Conservation (phyloP, 1,140 invertebrate genomes). For the Drosophila busckii region DNA sequence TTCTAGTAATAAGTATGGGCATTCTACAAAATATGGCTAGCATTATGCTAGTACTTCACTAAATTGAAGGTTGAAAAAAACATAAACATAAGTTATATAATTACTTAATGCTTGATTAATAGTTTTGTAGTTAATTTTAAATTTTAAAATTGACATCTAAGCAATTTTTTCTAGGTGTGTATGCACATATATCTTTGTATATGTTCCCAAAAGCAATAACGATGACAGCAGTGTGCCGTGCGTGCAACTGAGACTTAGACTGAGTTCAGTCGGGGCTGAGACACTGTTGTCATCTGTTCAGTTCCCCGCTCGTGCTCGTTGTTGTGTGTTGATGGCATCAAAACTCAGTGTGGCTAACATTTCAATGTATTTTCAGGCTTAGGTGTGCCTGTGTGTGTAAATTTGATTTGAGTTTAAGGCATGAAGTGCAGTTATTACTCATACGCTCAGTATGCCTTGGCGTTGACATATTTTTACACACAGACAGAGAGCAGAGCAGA, state of each 20-base stretch:
- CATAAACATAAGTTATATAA: too few relatives aligned
- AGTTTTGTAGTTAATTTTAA: too few relatives aligned
- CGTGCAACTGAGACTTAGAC: slow-evolving; percentile 9
- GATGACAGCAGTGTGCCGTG: slow-evolving; percentile 52
- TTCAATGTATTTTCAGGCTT: slow-evolving; percentile 72
- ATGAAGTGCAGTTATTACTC: slow-evolving; percentile 50
- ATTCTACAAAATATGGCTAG: too few relatives aligned
- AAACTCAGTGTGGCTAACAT: slow-evolving; percentile 56
- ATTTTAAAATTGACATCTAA: too few relatives aligned
- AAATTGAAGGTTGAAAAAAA: too few relatives aligned
- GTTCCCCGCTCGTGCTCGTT: not conserved
- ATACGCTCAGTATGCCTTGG: slow-evolving; percentile 48
- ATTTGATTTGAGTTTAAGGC: slow-evolving; percentile 62
- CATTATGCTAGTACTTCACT: too few relatives aligned
- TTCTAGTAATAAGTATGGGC: too few relatives aligned
- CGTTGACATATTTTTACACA: slow-evolving; percentile 65
- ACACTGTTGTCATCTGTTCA: too few relatives aligned
- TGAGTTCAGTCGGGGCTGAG: not conserved
- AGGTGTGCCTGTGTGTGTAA: slow-evolving; percentile 55
- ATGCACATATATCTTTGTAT: too few relatives aligned
- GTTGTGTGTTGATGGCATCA: slow-evolving; percentile 36
- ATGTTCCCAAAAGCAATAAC: slow-evolving; percentile 76
- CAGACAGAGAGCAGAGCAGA: not conserved
- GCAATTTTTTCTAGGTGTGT: too few relatives aligned
- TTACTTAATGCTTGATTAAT: too few relatives aligned